Base-by-base conservation (phyloP, 2,888 invertebrate species). In the Ellobium chinense region DNA sequence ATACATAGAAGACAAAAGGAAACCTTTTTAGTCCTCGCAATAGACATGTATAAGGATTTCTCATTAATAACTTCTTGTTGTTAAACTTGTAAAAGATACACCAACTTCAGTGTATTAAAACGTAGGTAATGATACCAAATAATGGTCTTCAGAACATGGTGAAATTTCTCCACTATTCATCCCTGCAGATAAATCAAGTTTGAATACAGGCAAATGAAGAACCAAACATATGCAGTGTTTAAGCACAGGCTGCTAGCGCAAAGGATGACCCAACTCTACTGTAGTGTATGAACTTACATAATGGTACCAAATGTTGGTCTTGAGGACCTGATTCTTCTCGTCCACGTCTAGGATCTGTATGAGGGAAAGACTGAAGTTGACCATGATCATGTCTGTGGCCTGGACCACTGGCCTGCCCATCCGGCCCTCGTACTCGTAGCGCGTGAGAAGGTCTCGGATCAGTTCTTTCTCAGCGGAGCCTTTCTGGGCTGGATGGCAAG, bases 321-420 rank as follows among this genome's bases (percentile, higher is more conserved):
- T 88, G 24, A 90, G 82, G 12, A 90, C 88, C 81, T 90, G 90
- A 68, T 90, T 89, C 80, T 89, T 88, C 81, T 90, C 90, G 62
- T 90, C 90, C 9, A 90, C 88, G 68, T 89, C 87, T 78, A 90
- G 84, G 27, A 90, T 88, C 83, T 90, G 90, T 54, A 90, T 88
- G 37, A 90, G 87, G 27, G 89, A 88, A 18, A 90, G 85, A 29
- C 88, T 89, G 81, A 90, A 90, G 73, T 89, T 86, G 46, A 90
- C 89, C 21, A 82, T 83, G 14, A 90, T 86, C 74, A 80, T 85
- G 78, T 90, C 89, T 2, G 84, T 82, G 1, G 87, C 86, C 80
- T 89, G 86, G 18, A 80, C 76, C n/a, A 90, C 88, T 3, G 90
- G 90, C n/a, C 90, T 75, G 0, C 90, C 90, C 18, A 87, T 82